Conservation (phyloP, 2,797 vertebrate species). For the Ficedula albicollis region DNA sequence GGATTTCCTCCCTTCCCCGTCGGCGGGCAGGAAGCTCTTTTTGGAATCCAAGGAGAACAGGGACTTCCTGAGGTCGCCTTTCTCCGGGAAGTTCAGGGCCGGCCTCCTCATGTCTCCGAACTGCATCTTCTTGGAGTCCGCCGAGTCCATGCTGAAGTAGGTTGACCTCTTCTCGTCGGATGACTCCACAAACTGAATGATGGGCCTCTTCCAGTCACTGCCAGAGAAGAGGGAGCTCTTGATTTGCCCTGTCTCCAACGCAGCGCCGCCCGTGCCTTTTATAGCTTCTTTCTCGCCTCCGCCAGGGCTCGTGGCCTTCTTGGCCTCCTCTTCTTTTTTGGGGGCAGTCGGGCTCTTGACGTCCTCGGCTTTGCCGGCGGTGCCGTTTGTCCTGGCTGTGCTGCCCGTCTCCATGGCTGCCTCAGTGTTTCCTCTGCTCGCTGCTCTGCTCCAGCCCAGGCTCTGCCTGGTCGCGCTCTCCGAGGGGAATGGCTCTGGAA, state of each 20-base stretch:
- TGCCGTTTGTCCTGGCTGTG: conserved; percentile 56
- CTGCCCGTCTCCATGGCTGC: conserved; percentile 69
- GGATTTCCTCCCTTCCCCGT: conserved; percentile 57
- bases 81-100: conserved; percentile 70
- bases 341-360: conserved; percentile 35
- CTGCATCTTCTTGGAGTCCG: conserved; percentile 70
- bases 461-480: neutral
- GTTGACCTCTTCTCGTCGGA: conserved; percentile 75
- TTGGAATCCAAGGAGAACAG: conserved; percentile 74
- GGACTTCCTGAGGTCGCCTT: conserved; percentile 74
- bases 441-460: neutral
- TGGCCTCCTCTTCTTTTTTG: conserved; percentile 65
- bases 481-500: conserved; percentile 4
- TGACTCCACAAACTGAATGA: conserved; percentile 79
- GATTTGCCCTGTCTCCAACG: conserved; percentile 69
- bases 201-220: conserved; percentile 77
- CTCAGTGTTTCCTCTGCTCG: neutral
- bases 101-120: conserved; percentile 73
- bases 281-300: conserved; percentile 57
- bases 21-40: conserved; percentile 59
- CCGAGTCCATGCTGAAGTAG: conserved; percentile 79
- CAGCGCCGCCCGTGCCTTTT: conserved; percentile 41
- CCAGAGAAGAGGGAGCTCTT: conserved; percentile 72
- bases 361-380: conserved; percentile 62
- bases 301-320: conserved; percentile 58